phyloP scores from a whole-genome alignment of 2,888 invertebrate genomes.

The Drosophila tripunctata region DNA sequence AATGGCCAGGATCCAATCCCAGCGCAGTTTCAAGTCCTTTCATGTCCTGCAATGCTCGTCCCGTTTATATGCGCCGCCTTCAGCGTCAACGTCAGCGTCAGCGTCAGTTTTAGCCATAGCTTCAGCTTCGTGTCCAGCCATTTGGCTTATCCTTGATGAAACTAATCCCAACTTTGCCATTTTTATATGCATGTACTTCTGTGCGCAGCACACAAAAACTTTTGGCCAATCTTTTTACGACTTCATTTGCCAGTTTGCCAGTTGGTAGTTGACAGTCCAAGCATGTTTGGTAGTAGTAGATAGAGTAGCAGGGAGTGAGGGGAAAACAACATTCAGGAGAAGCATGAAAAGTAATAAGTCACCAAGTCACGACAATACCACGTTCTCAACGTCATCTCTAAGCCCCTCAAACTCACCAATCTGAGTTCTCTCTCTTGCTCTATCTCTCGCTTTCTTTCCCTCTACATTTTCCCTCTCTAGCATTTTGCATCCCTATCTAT shows the following conservation, averaged over 20 bases:
- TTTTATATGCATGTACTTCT: conserved; percentile 77
- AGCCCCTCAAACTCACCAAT: conserved; percentile 16
- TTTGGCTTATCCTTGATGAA: conserved; percentile 80
- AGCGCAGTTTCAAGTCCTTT: background rate
- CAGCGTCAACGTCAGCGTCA: conserved; percentile 13
- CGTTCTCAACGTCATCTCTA: conserved; percentile 22
- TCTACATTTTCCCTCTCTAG: background rate
- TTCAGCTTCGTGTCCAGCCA: conserved; percentile 63
- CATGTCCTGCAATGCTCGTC: conserved; percentile 23
- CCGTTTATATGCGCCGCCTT: conserved; percentile 62
- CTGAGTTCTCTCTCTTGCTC: background rate
- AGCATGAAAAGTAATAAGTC: conserved; percentile 74
- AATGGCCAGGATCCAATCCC: conserved; percentile 43
- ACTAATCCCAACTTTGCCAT: conserved; percentile 80
- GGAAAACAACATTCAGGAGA: conserved; percentile 17
- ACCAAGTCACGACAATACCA: conserved; percentile 61
- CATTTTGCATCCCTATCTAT: conserved; percentile 8
- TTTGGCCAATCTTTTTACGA: conserved; percentile 81
- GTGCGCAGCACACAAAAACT: conserved; percentile 76
- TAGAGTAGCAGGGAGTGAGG: background rate
- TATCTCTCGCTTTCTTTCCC: background rate
- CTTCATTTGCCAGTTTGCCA: conserved; percentile 68
- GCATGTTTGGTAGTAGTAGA: conserved; percentile 1
- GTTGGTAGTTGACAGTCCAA: conserved; percentile 30
- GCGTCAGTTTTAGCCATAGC: background rate